A percentile compares a stretch with the other conserved stretches of the same genome.
phyloP scores from a whole-genome alignment of 2,113 vertebrate species.

The Leptocoma aspasia region DNA sequence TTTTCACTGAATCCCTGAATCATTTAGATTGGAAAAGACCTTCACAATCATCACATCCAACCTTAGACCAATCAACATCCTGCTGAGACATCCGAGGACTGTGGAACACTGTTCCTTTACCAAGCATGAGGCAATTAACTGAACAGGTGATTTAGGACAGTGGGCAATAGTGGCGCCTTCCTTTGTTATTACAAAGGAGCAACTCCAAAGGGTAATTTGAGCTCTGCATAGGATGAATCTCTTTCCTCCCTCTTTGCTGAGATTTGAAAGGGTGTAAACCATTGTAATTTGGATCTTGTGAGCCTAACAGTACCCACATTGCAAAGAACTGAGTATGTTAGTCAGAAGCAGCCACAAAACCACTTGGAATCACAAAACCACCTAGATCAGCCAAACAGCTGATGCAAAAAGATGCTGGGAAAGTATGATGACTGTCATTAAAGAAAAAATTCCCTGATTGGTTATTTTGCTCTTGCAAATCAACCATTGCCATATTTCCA shows the following conservation, averaged over 20 bases:
- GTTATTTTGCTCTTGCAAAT: background rate
- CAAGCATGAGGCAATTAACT: accelerated
- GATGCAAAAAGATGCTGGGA: background rate
- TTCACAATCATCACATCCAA: background rate
- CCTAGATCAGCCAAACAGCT: background rate
- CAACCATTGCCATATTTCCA: background rate
- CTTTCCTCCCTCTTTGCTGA: background rate
- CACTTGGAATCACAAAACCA: background rate
- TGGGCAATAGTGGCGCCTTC: background rate
- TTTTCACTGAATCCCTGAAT: background rate
- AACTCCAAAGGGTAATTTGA: background rate
- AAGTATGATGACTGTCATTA: background rate
- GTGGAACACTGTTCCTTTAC: background rate
- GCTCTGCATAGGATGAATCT: background rate
- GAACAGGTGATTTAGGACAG: background rate
- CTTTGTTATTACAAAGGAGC: background rate
- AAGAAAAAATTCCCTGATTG: background rate
- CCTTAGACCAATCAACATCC: no score
- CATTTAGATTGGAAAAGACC: background rate
- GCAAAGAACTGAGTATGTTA: background rate
- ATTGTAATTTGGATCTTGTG: background rate
- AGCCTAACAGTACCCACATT: background rate
- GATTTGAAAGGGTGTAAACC: background rate
- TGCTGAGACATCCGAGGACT: background rate
- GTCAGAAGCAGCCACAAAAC: background rate